Conservation (phyloP, 2,113 vertebrate genomes). For the Leucosticte australis region DNA sequence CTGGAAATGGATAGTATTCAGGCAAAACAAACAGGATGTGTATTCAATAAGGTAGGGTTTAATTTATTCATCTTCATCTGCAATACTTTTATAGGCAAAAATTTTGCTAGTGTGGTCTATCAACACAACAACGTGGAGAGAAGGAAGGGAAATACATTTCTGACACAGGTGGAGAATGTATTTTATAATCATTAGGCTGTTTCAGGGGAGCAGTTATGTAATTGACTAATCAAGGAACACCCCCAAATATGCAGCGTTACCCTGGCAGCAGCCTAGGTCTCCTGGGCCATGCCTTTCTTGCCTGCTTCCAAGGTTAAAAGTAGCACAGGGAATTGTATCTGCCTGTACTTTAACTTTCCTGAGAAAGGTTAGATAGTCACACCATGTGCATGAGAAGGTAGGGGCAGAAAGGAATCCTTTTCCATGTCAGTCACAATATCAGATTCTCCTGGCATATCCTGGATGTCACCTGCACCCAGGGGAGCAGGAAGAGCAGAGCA, state of each 20-base stretch:
- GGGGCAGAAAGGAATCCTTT: background rate
- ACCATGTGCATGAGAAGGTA: background rate
- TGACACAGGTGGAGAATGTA: background rate
- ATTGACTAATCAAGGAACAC: background rate
- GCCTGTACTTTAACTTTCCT: background rate
- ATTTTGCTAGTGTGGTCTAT: background rate
- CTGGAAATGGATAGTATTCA: background rate
- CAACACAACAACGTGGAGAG: accelerated
- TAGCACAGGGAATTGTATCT: background rate
- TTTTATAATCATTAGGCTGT: background rate
- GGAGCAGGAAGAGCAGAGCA: background rate
- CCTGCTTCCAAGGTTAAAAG: background rate
- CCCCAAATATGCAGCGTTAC: background rate
- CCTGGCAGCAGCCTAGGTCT: background rate
- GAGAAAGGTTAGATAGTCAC: background rate
- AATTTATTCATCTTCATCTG: background rate
- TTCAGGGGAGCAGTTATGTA: background rate
- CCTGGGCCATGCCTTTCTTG: background rate
- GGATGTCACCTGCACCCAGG: background rate
- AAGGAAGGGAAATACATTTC: background rate
- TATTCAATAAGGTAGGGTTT: background rate
- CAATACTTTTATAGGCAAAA: background rate
- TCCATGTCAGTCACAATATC: background rate
- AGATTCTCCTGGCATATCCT: background rate
- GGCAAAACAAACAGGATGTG: background rate